Evolutionary conservation across 2,113 vertebrate species (phyloP).

Genomic region (Macaca mulatta): DNA sequence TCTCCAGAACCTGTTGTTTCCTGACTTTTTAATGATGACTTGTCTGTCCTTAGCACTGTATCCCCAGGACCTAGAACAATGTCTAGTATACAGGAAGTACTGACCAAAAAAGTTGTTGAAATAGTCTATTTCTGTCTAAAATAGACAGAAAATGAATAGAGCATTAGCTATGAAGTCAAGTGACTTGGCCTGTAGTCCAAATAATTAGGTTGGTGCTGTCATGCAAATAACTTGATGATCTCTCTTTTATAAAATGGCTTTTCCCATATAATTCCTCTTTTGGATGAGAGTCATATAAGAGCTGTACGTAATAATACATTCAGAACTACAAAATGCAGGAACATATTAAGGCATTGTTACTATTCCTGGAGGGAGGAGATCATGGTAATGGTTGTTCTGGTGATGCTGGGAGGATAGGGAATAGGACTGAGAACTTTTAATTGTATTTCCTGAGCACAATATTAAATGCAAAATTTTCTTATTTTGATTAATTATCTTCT

Average conservation of each 20-base stretch:
- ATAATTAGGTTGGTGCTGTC: background rate
- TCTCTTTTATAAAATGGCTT: slow-evolving; percentile 17
- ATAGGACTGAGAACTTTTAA: background rate
- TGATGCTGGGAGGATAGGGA: background rate
- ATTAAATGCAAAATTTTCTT: background rate
- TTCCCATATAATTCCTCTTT: background rate
- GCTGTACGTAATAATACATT: background rate
- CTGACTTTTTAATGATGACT: too few species aligned
- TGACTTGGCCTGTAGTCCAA: background rate
- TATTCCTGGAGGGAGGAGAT: background rate
- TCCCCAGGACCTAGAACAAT: background rate
- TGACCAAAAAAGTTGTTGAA: background rate
- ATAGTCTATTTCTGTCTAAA: background rate
- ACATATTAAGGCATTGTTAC: background rate
- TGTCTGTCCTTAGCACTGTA: background rate
- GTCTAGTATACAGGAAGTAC: background rate
- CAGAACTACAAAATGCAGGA: background rate
- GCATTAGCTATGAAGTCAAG: background rate
- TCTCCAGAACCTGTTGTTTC: too few species aligned
- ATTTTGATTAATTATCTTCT: slow-evolving; percentile 39
- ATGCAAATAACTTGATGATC: background rate
- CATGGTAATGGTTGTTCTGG: background rate
- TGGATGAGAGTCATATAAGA: background rate
- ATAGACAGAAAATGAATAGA: background rate
- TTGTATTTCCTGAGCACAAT: slow-evolving; percentile 5